A percentile compares a stretch with the other conserved stretches of the same genome.
phyloP scores from a whole-genome alignment of 2,888 invertebrate species.

The Lithosia quadra region DNA sequence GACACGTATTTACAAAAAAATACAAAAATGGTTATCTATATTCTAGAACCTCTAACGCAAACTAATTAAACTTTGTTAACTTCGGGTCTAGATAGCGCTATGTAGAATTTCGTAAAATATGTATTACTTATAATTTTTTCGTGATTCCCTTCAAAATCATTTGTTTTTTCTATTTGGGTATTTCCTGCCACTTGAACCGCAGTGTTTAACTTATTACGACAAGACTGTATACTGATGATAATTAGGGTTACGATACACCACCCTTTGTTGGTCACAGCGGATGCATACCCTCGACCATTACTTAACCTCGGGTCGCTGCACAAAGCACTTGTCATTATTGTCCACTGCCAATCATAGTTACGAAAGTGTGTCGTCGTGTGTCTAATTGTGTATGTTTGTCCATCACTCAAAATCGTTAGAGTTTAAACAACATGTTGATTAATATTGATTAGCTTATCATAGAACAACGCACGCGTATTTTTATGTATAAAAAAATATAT shows the following conservation, averaged over 20 bases:
- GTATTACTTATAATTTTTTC: too few species aligned
- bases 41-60: too few species aligned
- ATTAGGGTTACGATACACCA: conserved; percentile 45
- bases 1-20: too few species aligned
- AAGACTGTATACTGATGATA: not conserved
- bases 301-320: conserved; percentile 69
- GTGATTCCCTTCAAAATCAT: too few species aligned
- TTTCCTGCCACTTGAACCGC: not conserved
- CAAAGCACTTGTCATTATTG: conserved; percentile 68
- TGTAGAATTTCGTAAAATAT: too few species aligned
- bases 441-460: not conserved
- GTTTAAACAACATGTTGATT: not conserved
- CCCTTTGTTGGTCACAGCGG: conserved; percentile 54
- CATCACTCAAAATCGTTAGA: not conserved
- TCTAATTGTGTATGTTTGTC: not conserved
- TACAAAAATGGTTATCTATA: too few species aligned
- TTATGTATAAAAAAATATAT: too few species aligned
- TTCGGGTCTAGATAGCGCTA: too few species aligned
- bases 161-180: not conserved
- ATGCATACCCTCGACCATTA: conserved; percentile 49
- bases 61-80: too few species aligned
- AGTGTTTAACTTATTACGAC: not conserved
- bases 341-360: conserved; percentile 74
- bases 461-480: not conserved
- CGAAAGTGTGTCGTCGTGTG: conserved; percentile 39